A percentile compares a stretch with the other conserved stretches of the same genome.
phyloP scores from a whole-genome alignment of 2,113 vertebrate genomes.

The Nipponia nippon region DNA sequence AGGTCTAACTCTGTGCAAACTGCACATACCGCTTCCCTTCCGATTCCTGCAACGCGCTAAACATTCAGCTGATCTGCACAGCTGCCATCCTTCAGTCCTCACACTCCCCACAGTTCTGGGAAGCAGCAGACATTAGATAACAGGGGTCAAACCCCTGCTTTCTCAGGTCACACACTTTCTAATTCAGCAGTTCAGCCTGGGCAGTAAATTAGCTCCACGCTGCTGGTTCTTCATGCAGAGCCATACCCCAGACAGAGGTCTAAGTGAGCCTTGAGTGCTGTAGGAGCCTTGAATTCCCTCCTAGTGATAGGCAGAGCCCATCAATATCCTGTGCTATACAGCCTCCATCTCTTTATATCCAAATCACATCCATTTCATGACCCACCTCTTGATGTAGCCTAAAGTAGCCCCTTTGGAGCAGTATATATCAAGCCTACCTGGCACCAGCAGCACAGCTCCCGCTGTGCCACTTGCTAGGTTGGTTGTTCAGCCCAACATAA shows the following conservation, averaged over 20 bases:
- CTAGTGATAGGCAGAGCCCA: neutral
- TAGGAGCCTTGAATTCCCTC: neutral
- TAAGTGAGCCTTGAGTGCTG: neutral
- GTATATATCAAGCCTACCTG: neutral
- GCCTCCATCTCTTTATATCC: neutral
- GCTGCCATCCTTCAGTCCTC: neutral
- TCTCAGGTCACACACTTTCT: neutral
- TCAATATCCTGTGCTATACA: neutral
- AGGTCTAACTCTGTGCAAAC: too few relatives aligned
- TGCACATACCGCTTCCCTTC: neutral
- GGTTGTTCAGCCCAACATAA: neutral
- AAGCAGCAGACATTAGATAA: neutral
- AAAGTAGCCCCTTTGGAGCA: neutral
- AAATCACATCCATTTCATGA: neutral
- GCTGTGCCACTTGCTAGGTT: neutral
- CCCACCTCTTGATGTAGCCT: neutral
- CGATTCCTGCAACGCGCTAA: rapidly evolving
- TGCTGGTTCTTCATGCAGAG: neutral
- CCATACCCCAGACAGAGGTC: neutral
- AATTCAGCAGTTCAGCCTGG: neutral
- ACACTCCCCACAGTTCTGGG: too few relatives aligned
- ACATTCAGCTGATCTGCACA: rapidly evolving
- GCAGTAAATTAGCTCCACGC: neutral
- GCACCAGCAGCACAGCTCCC: neutral
- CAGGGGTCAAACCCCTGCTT: neutral